Conservation (phyloP, 2,797 vertebrate species). For the Cirrhinus molitorella region DNA sequence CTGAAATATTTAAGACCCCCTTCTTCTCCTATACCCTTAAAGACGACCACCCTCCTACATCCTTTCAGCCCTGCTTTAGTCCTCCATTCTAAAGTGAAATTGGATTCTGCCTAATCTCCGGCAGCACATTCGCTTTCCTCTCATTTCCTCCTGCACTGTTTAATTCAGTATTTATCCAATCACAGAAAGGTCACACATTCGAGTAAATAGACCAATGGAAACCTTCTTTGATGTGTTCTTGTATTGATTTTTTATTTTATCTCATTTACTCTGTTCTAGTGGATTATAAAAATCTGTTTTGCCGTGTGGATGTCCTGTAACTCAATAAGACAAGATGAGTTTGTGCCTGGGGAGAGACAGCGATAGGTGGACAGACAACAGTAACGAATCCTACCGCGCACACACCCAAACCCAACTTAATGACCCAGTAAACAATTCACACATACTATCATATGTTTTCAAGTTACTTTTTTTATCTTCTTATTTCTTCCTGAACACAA, state of each 20-base stretch:
- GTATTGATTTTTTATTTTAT: slow-evolving; percentile 31
- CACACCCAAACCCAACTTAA: slow-evolving; percentile 21
- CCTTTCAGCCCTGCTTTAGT: slow-evolving; percentile 35
- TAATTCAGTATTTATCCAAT: slow-evolving; percentile 27
- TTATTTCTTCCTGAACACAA: slow-evolving; percentile 35
- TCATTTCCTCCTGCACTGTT: slow-evolving; percentile 35
- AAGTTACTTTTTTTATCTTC: slow-evolving; percentile 30
- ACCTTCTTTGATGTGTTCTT: slow-evolving; percentile 9
- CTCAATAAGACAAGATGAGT: slow-evolving; percentile 38
- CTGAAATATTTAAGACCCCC: slow-evolving; percentile 70
- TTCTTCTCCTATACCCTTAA: slow-evolving; percentile 55
- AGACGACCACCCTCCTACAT: slow-evolving; percentile 59
- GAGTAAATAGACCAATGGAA: neutral
- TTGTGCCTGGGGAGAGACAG: slow-evolving; percentile 29
- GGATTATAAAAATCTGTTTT: slow-evolving; percentile 23
- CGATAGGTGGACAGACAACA: slow-evolving; percentile 6
- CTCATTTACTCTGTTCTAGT: slow-evolving; percentile 4
- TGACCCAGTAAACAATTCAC: neutral
- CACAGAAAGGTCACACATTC: neutral
- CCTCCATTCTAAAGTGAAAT: slow-evolving; percentile 32
- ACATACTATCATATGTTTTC: neutral
- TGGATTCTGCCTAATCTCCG: slow-evolving; percentile 35
- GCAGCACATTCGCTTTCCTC: slow-evolving; percentile 17
- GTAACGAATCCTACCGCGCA: neutral
- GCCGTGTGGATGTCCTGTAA: slow-evolving; percentile 28